Conservation (phyloP, 2,113 vertebrate genomes). For the Prochilodus magdalenae region DNA sequence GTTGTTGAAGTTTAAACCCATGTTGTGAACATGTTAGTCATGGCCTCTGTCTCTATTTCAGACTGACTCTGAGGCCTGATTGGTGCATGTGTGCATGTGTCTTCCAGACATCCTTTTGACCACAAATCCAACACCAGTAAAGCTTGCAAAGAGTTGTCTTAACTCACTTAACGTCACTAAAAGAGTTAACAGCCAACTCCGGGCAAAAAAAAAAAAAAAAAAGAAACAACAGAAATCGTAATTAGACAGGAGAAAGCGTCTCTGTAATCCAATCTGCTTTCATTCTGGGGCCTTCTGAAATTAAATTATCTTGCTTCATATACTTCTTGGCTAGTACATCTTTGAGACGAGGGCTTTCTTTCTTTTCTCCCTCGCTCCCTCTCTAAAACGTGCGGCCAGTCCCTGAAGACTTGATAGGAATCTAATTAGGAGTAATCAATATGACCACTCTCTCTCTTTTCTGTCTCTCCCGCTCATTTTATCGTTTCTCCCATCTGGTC, state of each 20-base stretch:
- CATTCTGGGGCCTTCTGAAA: constrained; percentile 75
- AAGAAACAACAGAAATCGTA: constrained; percentile 72
- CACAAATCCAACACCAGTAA: neutral
- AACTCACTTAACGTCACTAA: constrained; percentile 68
- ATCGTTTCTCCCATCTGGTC: constrained; percentile 11
- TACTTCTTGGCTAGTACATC: constrained; percentile 67
- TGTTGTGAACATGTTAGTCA: neutral
- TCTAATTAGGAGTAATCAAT: constrained; percentile 83
- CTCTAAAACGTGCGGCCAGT: constrained; percentile 75
- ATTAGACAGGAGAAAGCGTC: constrained; percentile 78
- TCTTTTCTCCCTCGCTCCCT: constrained; percentile 54
- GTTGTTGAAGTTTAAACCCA: too few relatives aligned
- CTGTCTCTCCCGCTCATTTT: neutral
- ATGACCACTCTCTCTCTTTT: constrained; percentile 60
- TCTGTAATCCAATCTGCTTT: constrained; percentile 80
- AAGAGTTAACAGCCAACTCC: constrained; percentile 70
- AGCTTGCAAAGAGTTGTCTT: constrained; percentile 40
- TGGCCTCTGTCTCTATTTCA: neutral
- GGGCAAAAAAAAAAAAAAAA: constrained; percentile 69
- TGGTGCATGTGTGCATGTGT: neutral
- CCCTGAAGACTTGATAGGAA: constrained; percentile 78
- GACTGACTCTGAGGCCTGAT: neutral
- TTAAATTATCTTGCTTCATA: constrained; percentile 79
- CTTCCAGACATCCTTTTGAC: neutral
- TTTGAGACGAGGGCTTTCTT: constrained; percentile 61